Evolutionary conservation across 2,113 vertebrate genomes (phyloP).

Genomic region (Forbesichthys papilliferus): DNA sequence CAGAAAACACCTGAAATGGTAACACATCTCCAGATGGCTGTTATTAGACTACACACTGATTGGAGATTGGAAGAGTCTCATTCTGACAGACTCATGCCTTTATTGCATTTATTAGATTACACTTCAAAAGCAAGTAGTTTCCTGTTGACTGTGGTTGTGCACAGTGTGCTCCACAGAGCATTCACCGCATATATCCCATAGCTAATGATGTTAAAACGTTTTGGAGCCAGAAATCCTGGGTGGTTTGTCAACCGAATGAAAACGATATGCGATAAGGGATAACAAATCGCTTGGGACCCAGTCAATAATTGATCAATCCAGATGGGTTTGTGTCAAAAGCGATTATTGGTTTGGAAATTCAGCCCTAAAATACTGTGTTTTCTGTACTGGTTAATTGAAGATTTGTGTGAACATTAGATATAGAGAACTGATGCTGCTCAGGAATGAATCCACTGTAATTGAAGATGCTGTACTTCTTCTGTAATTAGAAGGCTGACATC

Average conservation of each 20-base stretch:
- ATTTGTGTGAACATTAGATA: too few species aligned
- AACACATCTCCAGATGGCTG: background rate
- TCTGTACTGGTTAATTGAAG: too few species aligned
- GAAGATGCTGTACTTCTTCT: too few species aligned
- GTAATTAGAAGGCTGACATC: too few species aligned
- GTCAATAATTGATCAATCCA: too few species aligned
- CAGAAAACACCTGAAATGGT: background rate
- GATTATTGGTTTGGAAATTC: too few species aligned
- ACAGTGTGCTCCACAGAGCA: conserved; percentile 19
- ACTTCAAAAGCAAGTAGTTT: conserved; percentile 41
- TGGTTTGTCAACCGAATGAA: conserved; percentile 11
- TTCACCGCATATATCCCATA: conserved; percentile 27
- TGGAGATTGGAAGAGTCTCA: conserved; percentile 8
- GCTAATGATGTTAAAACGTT: conserved; percentile 13
- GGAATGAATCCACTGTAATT: too few species aligned
- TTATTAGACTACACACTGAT: background rate
- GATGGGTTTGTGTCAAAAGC: too few species aligned
- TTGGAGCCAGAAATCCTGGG: background rate
- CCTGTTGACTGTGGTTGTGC: conserved; percentile 25
- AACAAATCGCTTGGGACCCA: background rate
- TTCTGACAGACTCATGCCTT: conserved; percentile 27
- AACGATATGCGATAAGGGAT: background rate
- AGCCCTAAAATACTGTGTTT: too few species aligned
- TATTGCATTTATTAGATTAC: conserved; percentile 59
- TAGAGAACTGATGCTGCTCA: too few species aligned